Evolutionary conservation across 1,140 invertebrate species (phyloP), one percentile per base, ranked within the genome.

Genomic region (Chironomus striatipennis): DNA sequence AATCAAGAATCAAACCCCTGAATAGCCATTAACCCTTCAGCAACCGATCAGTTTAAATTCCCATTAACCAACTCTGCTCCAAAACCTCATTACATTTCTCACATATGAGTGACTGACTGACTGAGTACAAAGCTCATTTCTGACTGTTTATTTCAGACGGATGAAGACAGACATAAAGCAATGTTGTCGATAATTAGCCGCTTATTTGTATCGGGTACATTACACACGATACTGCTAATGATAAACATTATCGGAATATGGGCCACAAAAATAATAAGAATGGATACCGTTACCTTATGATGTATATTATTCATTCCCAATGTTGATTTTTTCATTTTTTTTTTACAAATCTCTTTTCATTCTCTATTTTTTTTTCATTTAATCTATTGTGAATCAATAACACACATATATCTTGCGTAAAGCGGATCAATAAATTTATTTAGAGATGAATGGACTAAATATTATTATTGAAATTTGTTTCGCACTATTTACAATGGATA

Each of bases 231-330:
- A 34, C 24, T 34, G 24, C 24, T 34, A 34, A 34, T 57, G 47
- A 57, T 57, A 57, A 57, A 57, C n/a, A 57, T 57, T 57, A 57
- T 57, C 47, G 47, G 47, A 57, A 57, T 57, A 57, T 57, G 47
- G 47, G 47, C 47, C 47, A 57, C 47, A 57, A 12, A 57, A 57
- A 57, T 3, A 57, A 15, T 57, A 12, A 57, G 12, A n/a, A n/a
- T 57, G 12, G 47, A 57, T 57, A 57, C 47, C 8, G 47, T 57
- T 57, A 57, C 10, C 12, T 57, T 15, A 15, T 57, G 47, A 57
- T 57, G 47, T 57, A 15, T 57, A n/a, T 57, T 57, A 12, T 15
- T 57, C 24, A 12, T 57, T 57, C 12, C 47, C n/a, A 12, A n/a
- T 57, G 47, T 57, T 57, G 12, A 57, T 57, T 57, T n/a, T 57